A percentile compares a stretch with the other conserved stretches of the same genome.
These are phyloP conservation scores for Aphaenogaster rudis DNA, from an alignment of 1,140 invertebrate genomes.

Conservation along the genomic window DNA sequence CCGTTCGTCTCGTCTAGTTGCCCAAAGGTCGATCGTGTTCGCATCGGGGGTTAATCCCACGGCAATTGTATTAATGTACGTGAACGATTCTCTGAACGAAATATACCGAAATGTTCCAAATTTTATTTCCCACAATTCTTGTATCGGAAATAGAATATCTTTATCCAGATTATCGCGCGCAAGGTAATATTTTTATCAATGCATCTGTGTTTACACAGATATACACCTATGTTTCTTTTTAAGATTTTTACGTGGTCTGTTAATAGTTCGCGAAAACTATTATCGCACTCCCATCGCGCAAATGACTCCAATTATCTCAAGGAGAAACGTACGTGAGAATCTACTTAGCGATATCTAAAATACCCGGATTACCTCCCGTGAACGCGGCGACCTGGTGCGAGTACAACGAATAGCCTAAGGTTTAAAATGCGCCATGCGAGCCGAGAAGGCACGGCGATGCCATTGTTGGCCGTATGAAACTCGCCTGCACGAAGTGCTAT, in stretches of 20 bases:
- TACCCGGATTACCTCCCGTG: constrained; percentile 23
- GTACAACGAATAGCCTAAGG: constrained; percentile 52
- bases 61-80: constrained; percentile 45
- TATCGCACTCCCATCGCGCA: constrained; percentile 28
- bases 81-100: constrained; percentile 42
- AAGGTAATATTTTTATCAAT: not conserved
- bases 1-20: constrained; percentile 73
- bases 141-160: not conserved
- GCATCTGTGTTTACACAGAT: not conserved
- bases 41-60: constrained; percentile 24
- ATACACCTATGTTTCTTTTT: not conserved
- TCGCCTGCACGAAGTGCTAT: constrained; percentile 31
- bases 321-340: constrained; percentile 46
- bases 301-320: constrained; percentile 53
- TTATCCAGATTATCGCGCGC: not conserved
- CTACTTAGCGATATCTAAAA: constrained; percentile 61
- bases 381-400: not conserved
- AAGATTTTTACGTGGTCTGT: not conserved
- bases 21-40: constrained; percentile 73
- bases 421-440: constrained; percentile 52
- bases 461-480: constrained; percentile 52
- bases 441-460: constrained; percentile 21
- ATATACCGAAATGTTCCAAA: constrained; percentile 39
- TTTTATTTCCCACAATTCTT: constrained; percentile 23
- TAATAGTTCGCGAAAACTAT: constrained; percentile 28